A percentile compares a stretch with the other conserved stretches of the same genome.
These are phyloP conservation scores for Sarcophaga carnaria DNA, from an alignment of 2,888 invertebrate genomes.

Conservation along the genomic window DNA sequence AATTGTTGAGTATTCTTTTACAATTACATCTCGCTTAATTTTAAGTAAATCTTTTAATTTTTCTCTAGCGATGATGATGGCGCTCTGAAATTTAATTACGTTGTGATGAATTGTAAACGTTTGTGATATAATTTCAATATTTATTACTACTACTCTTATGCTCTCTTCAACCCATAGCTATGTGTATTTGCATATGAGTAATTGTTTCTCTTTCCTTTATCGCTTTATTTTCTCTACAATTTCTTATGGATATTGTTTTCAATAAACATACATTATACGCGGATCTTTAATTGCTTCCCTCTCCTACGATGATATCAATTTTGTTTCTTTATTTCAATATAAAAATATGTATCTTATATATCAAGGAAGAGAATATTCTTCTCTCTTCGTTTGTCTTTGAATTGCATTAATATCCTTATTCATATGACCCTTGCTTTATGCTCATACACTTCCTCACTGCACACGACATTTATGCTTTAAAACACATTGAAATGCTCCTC, in stretches of 20 bases:
- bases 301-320: slow-evolving; percentile 24
- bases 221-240: slow-evolving; percentile 3
- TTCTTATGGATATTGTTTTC: slow-evolving; percentile 56
- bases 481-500: too few relatives aligned
- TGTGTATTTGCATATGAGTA: slow-evolving; percentile 22
- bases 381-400: background rate
- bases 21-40: too few relatives aligned
- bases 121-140: too few relatives aligned
- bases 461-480: background rate
- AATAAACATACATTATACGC: slow-evolving; percentile 53
- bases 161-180: too few relatives aligned
- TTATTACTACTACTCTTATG: too few relatives aligned
- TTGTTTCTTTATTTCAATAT: background rate
- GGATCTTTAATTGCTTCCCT: background rate
- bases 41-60: too few relatives aligned
- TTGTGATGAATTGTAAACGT: too few relatives aligned
- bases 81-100: too few relatives aligned
- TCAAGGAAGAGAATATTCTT: background rate
- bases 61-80: too few relatives aligned
- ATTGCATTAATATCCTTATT: background rate
- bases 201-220: slow-evolving; percentile 58
- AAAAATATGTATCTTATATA: background rate
- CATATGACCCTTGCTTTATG: too few relatives aligned
- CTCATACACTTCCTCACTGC: background rate
- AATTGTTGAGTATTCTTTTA: too few relatives aligned